Evolutionary conservation across 2,113 vertebrate species (phyloP).

Genomic region (Labrus mixtus): DNA sequence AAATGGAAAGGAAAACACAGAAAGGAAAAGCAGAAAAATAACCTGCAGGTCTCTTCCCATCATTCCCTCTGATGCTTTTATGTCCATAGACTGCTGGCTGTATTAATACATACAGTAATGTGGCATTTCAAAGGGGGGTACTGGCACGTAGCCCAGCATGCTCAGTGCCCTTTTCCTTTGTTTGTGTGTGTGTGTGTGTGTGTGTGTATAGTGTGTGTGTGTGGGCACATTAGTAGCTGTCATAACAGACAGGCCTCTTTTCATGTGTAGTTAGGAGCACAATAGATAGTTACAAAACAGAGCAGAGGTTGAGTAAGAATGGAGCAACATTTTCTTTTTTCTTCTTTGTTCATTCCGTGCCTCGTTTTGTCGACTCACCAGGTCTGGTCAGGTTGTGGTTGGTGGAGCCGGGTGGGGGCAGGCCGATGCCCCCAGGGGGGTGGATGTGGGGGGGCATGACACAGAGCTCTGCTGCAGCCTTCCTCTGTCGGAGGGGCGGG

Average conservation of each 20-base stretch:
- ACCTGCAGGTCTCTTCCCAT: slow-evolving; percentile 19
- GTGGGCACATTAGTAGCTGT: slow-evolving; percentile 69
- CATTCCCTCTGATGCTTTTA: slow-evolving; percentile 12
- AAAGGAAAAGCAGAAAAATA: slow-evolving; percentile 18
- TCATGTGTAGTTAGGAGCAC: slow-evolving; percentile 34
- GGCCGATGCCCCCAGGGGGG: slow-evolving; percentile 59
- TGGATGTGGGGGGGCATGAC: slow-evolving; percentile 74
- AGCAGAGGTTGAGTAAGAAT: slow-evolving; percentile 22
- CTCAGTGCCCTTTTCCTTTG: slow-evolving; percentile 47
- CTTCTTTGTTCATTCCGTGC: not conserved
- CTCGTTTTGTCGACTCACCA: slow-evolving; percentile 67
- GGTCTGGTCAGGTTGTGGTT: slow-evolving; percentile 54
- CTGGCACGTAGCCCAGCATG: slow-evolving; percentile 55
- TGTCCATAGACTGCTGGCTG: slow-evolving; percentile 24
- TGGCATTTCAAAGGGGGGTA: slow-evolving; percentile 64
- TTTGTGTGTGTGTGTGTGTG: slow-evolving; percentile 17
- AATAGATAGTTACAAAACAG: slow-evolving; percentile 44
- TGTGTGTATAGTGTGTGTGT: slow-evolving; percentile 14
- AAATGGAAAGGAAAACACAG: not conserved
- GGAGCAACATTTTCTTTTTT: not conserved
- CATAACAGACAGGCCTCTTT: slow-evolving; percentile 61
- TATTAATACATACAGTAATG: slow-evolving; percentile 51
- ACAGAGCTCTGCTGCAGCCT: slow-evolving; percentile 59
- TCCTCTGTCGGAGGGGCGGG: slow-evolving; percentile 70
- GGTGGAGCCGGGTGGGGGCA: slow-evolving; percentile 41